Conservation (phyloP, 2,888 invertebrate genomes). For the Protophormia terraenovae region DNA sequence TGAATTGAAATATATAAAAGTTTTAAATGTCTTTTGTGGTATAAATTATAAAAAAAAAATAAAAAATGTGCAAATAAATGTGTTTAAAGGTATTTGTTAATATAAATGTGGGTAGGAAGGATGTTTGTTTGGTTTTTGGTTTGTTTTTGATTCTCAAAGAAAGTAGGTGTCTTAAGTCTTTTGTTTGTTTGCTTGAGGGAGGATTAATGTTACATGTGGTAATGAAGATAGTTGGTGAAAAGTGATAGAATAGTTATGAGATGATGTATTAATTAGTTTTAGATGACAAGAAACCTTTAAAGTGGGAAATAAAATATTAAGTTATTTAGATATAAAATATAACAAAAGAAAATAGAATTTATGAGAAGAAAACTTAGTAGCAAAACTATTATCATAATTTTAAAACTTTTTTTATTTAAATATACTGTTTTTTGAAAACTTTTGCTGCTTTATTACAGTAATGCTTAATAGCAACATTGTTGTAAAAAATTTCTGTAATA, state of each 20-base stretch:
- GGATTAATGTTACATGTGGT: slow-evolving; percentile 20
- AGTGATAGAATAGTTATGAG: not conserved
- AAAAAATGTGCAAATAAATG: slow-evolving; percentile 26
- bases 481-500: no score
- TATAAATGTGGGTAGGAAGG: slow-evolving; percentile 28
- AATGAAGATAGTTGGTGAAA: no score
- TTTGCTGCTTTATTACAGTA: no score
- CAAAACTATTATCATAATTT: no score
- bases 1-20: slow-evolving; percentile 43
- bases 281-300: not conserved
- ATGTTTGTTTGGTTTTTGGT: slow-evolving; percentile 10
- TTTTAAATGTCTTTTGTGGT: slow-evolving; percentile 54
- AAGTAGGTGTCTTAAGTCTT: slow-evolving; percentile 41
- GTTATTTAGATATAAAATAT: no score
- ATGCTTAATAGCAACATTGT: no score
- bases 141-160: not conserved
- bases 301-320: not conserved
- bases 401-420: no score
- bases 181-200: slow-evolving; percentile 22
- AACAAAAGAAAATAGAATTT: no score
- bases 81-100: not conserved
- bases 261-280: slow-evolving; percentile 36
- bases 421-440: no score
- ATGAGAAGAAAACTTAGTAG: no score
- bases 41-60: not conserved